phyloP scores from a whole-genome alignment of 1,140 invertebrate genomes.

The Cyclargus thomasi region DNA sequence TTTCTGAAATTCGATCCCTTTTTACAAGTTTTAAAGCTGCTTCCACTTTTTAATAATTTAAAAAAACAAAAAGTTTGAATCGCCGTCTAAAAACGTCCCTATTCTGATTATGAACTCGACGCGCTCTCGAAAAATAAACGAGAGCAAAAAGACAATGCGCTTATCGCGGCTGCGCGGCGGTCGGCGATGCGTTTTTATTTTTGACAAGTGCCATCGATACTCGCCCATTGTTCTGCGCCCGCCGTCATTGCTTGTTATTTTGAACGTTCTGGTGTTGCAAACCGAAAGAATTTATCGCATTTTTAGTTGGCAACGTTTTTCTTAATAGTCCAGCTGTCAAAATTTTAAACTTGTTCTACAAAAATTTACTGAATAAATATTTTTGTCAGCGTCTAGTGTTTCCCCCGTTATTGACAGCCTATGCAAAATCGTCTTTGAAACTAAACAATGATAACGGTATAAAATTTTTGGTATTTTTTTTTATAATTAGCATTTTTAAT shows the following conservation, averaged over 20 bases:
- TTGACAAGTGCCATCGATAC: conserved; percentile 64
- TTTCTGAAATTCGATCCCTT: background rate
- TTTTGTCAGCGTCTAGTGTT: too few species aligned
- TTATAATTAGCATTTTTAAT: too few species aligned
- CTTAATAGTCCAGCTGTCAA: conserved; percentile 13
- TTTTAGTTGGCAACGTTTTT: conserved; percentile 10
- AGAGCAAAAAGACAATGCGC: conserved; percentile 32
- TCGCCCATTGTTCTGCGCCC: conserved; percentile 50
- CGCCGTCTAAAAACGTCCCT: conserved; percentile 34
- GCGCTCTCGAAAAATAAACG: conserved; percentile 37
- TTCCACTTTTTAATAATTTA: background rate
- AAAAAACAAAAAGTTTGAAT: background rate
- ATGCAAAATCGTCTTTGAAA: too few species aligned
- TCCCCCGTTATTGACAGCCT: too few species aligned
- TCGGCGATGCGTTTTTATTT: conserved; percentile 53
- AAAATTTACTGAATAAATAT: background rate
- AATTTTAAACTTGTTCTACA: background rate
- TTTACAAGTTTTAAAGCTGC: background rate
- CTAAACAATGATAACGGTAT: too few species aligned
- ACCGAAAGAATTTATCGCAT: conserved; percentile 8
- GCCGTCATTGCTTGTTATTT: conserved; percentile 52
- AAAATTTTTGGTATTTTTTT: too few species aligned
- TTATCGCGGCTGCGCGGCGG: conserved; percentile 37
- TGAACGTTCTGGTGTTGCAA: conserved; percentile 27
- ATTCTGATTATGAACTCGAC: conserved; percentile 33